Base-by-base conservation (phyloP, 2,797 vertebrate species). In the Staurois parvus region DNA sequence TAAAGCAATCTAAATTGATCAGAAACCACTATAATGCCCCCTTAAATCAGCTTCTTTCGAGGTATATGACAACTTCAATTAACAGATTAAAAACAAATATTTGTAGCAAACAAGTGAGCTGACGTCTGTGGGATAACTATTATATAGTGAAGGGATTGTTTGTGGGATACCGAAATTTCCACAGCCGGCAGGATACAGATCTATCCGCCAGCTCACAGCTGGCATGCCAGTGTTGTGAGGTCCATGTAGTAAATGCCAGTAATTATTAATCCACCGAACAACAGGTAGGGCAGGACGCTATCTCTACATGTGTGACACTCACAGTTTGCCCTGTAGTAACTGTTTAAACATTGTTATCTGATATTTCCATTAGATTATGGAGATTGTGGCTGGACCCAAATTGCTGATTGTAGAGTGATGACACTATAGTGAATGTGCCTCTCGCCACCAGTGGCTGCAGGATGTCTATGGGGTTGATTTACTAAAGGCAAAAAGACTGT, bases 161-260 rank as follows among this genome's bases (percentile, higher is more conserved):
- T 66, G 37, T 78, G 4, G 28, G 76, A 78, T 78, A 64, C 26
- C 29, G 59, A 66, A 78, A 34, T 67, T 67, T 78, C 62, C 76
- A 28, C 34, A 32, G 59, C 62, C 28, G 34, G 15, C 34, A 67
- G 59, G 9, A 67, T 42, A 78, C 64, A 29, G 59, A 40, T 9
- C 17, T 28, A 64, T 67, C 62, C 62, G 19, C 37, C 76, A 66
- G 11, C 76, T 40, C 7, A 13, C 24, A 40, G 34, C 26, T 24
- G 32, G 13, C 76, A 78, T 78, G 40, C 59, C 40, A 2, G 59
- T 19, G 76, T 78, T 45, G 76, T 78, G 34, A 42, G 59, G 76
- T 19, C 26, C 24, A 10, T 5, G 1, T 6, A 34, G 32, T 9
- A 28, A 11, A 42, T n/a, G 19, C 21, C 8, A 28, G 56, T 42